phyloP scores from a whole-genome alignment of 2,797 vertebrate genomes.

The Alcedo atthis region DNA sequence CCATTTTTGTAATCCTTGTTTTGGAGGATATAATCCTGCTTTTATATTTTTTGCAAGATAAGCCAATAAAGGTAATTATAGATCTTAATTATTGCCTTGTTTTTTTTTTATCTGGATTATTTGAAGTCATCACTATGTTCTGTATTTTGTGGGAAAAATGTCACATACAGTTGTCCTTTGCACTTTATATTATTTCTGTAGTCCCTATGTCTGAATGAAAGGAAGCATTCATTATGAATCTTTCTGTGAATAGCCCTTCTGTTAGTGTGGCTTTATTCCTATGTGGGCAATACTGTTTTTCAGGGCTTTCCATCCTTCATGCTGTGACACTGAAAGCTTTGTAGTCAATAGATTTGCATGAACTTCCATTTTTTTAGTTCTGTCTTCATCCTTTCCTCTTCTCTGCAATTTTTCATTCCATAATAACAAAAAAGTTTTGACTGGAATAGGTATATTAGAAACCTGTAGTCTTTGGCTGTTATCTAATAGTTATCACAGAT shows the following conservation, averaged over 20 bases:
- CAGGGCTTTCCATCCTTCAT: background rate
- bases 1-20: background rate
- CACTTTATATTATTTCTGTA: background rate
- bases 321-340: background rate
- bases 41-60: background rate
- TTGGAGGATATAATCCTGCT: background rate
- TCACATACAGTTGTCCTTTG: background rate
- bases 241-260: background rate
- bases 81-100: background rate
- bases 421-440: background rate
- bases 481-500: background rate
- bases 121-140: background rate
- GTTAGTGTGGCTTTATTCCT: background rate
- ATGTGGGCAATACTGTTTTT: background rate
- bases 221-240: background rate
- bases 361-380: background rate
- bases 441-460: background rate
- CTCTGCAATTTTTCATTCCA: background rate
- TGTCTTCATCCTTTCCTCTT: background rate
- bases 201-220: background rate
- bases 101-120: background rate
- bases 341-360: background rate
- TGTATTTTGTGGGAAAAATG: background rate
- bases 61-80: background rate
- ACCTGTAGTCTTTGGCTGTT: background rate